These are phyloP conservation scores for Gavia stellata DNA, from an alignment of 2,113 vertebrate species.

Conservation along the genomic window DNA sequence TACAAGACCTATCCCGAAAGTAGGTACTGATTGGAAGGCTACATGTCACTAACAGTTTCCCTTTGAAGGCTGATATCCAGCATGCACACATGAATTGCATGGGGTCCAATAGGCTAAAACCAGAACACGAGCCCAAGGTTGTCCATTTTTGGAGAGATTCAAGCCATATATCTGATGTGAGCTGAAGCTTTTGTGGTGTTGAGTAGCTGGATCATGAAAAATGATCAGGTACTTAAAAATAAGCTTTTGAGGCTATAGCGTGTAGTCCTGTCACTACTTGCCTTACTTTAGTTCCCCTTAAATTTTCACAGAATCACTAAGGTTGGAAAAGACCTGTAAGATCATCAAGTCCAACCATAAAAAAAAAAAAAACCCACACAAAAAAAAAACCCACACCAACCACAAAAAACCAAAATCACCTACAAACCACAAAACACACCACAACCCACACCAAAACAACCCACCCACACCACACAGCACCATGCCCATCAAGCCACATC, in stretches of 20 bases:
- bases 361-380: no score
- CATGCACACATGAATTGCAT: accelerated
- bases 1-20: background rate
- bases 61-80: background rate
- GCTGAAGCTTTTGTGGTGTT: background rate
- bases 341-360: no score
- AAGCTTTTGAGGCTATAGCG: background rate
- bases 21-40: background rate
- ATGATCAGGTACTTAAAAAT: background rate
- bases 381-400: no score
- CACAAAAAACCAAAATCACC: no score
- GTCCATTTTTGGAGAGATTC: background rate
- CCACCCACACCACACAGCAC: no score
- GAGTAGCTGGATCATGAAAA: background rate
- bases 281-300: background rate
- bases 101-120: background rate
- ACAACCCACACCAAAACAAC: no score
- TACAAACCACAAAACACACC: no score
- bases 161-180: background rate
- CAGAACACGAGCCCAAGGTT: background rate
- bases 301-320: no score
- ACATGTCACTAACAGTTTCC: background rate
- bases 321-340: no score
- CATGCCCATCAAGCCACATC: no score
- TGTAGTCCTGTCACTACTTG: background rate